Base-by-base conservation (phyloP, 2,113 vertebrate genomes). In the Xenus cinereus region DNA sequence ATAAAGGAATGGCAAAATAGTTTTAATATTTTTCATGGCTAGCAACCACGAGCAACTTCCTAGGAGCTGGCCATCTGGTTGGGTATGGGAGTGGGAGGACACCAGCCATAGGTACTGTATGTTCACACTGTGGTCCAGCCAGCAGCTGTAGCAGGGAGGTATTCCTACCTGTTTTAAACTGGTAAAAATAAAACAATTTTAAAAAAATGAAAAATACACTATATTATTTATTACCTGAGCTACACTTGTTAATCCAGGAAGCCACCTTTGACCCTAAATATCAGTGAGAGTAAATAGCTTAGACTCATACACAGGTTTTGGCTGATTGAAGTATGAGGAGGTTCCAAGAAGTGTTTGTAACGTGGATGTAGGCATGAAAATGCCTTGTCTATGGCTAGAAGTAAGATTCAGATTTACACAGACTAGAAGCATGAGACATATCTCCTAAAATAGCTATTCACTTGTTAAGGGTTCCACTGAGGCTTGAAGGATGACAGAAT, bases 401-500 rank as follows among this genome's bases (percentile, higher is more conserved):
- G 7, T 62, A 72, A 80, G 27, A 75, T 51, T 89, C 69, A 60
- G n/a, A 77, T 87, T 82, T 87, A 66, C 37, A 45, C 41, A 74
- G 45, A 54, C 41, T 80, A 48, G 72, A 88, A 94, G 28, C 54
- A 74, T 46, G 43, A 91, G 75, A 24, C 14, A 9, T 32, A 35
- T 51, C 43, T 94, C 88, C 80, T 88, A 71, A 95, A 90, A 95
- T 68, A 96, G 26, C 67, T 90, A 6, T 59, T 81, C 72, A 50
- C 57, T 76, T 63, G 10, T 60, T 79, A 92, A 92, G 64, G n/a
- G 35, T 87, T 96, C 88, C 88, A 53, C 60, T 0, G 77, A 95
- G 77, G 73, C 67, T 96, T 94, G 78, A 92, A 85, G 74, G 71
- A 96, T 95, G 84, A 94, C 84, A 92, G 26, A 69, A 28, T 87